Evolutionary conservation across 2,113 vertebrate genomes (phyloP).

Genomic region (Rhynchomys soricoides): DNA sequence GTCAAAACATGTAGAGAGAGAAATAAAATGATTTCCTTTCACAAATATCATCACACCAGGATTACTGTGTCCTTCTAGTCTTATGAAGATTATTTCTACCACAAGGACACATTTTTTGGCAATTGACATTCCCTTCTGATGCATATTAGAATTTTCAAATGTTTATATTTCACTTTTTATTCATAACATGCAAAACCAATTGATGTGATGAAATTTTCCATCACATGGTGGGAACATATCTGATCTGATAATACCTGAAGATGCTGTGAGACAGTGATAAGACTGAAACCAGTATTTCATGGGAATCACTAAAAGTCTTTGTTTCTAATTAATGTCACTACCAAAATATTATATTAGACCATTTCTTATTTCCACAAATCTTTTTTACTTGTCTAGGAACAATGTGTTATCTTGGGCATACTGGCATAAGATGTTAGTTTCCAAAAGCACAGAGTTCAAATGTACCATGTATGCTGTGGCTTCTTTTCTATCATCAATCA

Average conservation of each 20-base stretch:
- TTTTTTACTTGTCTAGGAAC: slow-evolving; percentile 29
- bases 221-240: neutral
- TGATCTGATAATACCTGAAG: neutral
- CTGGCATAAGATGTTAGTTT: slow-evolving; percentile 34
- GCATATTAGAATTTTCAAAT: slow-evolving; percentile 30
- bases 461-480: neutral
- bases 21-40: slow-evolving; percentile 19
- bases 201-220: neutral
- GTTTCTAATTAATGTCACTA: neutral
- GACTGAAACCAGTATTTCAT: neutral
- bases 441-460: neutral
- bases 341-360: neutral
- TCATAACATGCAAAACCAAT: neutral
- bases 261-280: neutral
- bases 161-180: slow-evolving; percentile 54
- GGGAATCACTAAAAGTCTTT: neutral
- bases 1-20: neutral
- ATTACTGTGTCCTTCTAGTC: slow-evolving; percentile 18
- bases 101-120: slow-evolving; percentile 27
- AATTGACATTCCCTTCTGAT: slow-evolving; percentile 9
- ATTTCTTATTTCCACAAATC: slow-evolving; percentile 19
- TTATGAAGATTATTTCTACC: slow-evolving; percentile 28
- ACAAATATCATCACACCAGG: slow-evolving; percentile 20
- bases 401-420: slow-evolving; percentile 1
- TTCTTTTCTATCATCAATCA: neutral